A percentile compares a stretch with the other conserved stretches of the same genome.
phyloP scores from a whole-genome alignment of 2,888 invertebrate genomes.

The Phoenoteleia sp. region DNA sequence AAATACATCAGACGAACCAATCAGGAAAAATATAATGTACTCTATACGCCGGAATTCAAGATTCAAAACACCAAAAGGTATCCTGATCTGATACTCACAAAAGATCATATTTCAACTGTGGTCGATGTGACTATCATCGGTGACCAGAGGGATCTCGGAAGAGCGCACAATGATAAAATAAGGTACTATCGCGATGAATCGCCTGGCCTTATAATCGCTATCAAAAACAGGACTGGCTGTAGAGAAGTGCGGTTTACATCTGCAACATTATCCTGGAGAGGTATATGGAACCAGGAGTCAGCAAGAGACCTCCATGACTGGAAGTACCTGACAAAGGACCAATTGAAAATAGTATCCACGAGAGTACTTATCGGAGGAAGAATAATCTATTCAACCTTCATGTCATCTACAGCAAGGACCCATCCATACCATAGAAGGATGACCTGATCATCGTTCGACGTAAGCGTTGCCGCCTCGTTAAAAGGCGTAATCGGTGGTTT shows the following conservation, averaged over 20 bases:
- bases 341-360: slow-evolving; percentile 43
- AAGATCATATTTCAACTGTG: slow-evolving; percentile 14
- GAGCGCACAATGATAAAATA: background rate
- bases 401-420: slow-evolving; percentile 4
- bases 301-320: slow-evolving; percentile 18
- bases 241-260: slow-evolving; percentile 33
- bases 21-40: background rate
- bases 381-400: slow-evolving; percentile 4
- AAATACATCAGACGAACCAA: slow-evolving; percentile 23
- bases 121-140: slow-evolving; percentile 67
- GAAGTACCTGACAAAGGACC: background rate
- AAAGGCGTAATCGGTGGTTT: background rate
- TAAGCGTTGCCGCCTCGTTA: background rate
- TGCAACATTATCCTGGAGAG: slow-evolving; percentile 67
- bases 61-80: slow-evolving; percentile 55
- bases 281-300: slow-evolving; percentile 57
- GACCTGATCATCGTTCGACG: too few relatives aligned
- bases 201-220: background rate
- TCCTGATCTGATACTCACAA: slow-evolving; percentile 53
- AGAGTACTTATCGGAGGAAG: slow-evolving; percentile 31
- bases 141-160: slow-evolving; percentile 33
- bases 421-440: too few relatives aligned
- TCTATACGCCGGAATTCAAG: slow-evolving; percentile 71
- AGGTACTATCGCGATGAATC: background rate
- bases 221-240: background rate